These are phyloP conservation scores for Acrossocheilus wenchowensis DNA, from an alignment of 2,797 vertebrate genomes.

Conservation along the genomic window DNA sequence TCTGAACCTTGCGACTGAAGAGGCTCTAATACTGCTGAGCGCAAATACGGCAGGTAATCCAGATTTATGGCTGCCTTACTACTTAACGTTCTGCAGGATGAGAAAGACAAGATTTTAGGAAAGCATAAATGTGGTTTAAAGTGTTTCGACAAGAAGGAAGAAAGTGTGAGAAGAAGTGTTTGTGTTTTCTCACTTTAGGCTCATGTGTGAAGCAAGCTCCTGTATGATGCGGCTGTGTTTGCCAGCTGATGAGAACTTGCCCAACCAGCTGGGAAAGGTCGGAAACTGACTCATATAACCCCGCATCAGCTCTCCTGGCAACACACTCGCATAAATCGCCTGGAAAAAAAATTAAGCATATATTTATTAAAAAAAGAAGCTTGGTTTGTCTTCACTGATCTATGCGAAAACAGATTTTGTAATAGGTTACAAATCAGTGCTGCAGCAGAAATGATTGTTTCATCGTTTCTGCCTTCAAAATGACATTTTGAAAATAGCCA, in stretches of 20 bases:
- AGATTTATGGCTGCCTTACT: constrained; percentile 89
- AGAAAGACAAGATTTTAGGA: constrained; percentile 3
- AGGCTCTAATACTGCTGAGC: constrained; percentile 84
- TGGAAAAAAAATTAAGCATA: constrained; percentile 62
- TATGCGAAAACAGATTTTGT: not conserved
- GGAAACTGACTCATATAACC: constrained; percentile 96
- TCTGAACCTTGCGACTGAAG: constrained; percentile 81
- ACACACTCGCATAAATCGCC: constrained; percentile 96
- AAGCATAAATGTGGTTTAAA: not conserved
- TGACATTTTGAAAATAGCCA: not conserved
- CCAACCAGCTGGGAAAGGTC: constrained; percentile 93
- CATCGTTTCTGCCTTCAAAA: not conserved
- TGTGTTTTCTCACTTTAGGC: constrained; percentile 83
- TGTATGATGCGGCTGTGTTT: constrained; percentile 90
- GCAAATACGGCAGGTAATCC: constrained; percentile 88
- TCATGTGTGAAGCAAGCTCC: constrained; percentile 93
- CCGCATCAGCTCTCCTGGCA: constrained; percentile 96
- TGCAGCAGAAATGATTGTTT: not conserved
- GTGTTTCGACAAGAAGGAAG: not conserved
- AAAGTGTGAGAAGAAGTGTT: not conserved
- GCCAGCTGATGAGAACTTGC: constrained; percentile 88
- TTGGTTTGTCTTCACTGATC: not conserved
- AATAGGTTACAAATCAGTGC: constrained; percentile 9
- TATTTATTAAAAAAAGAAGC: not conserved
- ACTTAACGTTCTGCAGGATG: constrained; percentile 79